A percentile compares a stretch with the other conserved stretches of the same genome.
phyloP scores from a whole-genome alignment of 2,888 invertebrate genomes.

The Hydrotaea diabolus region DNA sequence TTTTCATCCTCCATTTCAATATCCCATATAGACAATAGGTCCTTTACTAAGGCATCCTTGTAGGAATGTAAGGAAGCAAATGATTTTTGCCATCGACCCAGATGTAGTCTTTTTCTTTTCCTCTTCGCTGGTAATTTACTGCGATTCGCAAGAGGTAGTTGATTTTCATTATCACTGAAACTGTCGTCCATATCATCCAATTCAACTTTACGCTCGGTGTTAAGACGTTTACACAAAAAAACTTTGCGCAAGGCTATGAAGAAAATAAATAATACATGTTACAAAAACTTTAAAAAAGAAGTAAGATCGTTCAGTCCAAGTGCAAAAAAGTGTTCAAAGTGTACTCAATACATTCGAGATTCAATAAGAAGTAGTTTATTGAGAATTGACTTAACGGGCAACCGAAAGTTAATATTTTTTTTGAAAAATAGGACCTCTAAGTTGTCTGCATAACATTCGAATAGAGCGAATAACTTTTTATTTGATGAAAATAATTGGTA shows the following conservation, averaged over 20 bases:
- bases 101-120: slow-evolving; percentile 41
- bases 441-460: no score
- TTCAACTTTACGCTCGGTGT: slow-evolving; percentile 36
- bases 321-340: no score
- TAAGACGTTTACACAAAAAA: slow-evolving; percentile 70
- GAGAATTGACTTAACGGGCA: no score
- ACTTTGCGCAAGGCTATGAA: slow-evolving; percentile 70
- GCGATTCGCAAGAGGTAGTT: not conserved
- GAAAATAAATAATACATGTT: not conserved
- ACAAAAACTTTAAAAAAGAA: no score
- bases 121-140: slow-evolving; percentile 19
- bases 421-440: no score
- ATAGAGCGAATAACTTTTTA: no score
- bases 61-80: slow-evolving; percentile 68
- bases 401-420: no score
- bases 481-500: no score
- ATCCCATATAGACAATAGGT: slow-evolving; percentile 73
- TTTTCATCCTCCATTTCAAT: slow-evolving; percentile 69
- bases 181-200: slow-evolving; percentile 51
- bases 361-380: no score
- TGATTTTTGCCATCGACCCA: slow-evolving; percentile 74
- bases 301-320: no score
- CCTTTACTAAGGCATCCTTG: slow-evolving; percentile 72
- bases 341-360: no score
- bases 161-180: slow-evolving; percentile 27